Base-by-base conservation (phyloP, 2,113 vertebrate species). In the Heptranchias perlo region DNA sequence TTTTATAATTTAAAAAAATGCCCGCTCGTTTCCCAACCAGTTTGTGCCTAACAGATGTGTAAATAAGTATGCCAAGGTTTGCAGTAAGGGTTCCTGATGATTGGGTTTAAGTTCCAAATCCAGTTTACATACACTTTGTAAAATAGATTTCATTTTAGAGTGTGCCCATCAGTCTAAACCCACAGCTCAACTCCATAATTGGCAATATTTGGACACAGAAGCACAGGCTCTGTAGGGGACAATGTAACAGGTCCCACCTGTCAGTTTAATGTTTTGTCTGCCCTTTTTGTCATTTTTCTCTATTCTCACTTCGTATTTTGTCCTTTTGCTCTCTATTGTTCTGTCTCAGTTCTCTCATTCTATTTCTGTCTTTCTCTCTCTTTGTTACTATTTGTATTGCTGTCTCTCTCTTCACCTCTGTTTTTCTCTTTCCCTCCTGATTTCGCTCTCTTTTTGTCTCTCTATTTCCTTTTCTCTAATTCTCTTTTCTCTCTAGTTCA, bases 11-110 rank as follows among this genome's bases (percentile, higher is more conserved):
- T 64, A 93, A n/a, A 61, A 93, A n/a, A 11, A n/a, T 8, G 35
- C 64, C 35, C 35, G 39, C 35, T 62, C 18, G 39, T 44, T 58
- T 10, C 54, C 31, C 54, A 61, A n/a, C 14, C n/a, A 39, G 89
- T 93, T 93, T 61, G 64, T 61, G 25, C n/a, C 54, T 1, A 93
- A 64, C 89, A 93, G 89, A 93, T 93, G 89, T 62, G 35, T n/a
- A 39, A 93, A 93, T n/a, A 62, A 62, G 58, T 21, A 39, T 21
- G 89, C 89, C 89, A 93, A 64, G 89, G 58, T 61, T 92, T 92
- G 54, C 35, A 58, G 31, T 61, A 61, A 61, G 25, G 47, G 84
- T 82, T 87, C 49, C 47, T 25, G 49, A 2, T 87, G 84, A 52
- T 52, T 47, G 52, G 44, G 49, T 87, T 87, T 52, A 47, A 62